These are phyloP conservation scores for Thamnophis sirtalis DNA, from an alignment of 2,113 vertebrate species.

Conservation along the genomic window DNA sequence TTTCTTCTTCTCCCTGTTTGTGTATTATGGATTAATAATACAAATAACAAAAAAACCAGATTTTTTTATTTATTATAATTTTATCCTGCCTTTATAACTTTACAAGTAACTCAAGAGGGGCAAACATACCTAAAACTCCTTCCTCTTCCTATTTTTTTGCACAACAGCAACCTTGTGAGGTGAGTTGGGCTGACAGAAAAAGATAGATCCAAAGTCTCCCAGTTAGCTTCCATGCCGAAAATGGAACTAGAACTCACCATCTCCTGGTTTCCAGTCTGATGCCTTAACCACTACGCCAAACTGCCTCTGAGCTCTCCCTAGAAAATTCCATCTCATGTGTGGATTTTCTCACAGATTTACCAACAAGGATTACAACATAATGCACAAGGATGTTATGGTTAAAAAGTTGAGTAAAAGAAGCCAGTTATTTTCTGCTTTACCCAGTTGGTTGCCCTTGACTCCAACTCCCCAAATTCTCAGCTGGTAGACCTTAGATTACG, in stretches of 20 bases:
- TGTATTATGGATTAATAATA: not conserved
- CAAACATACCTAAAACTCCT: not conserved
- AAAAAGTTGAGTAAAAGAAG: not conserved
- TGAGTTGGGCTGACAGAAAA: not conserved
- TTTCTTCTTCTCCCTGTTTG: not conserved
- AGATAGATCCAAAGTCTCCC: not conserved
- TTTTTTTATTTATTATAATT: not conserved
- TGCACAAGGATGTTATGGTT: not conserved
- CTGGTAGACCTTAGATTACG: not conserved
- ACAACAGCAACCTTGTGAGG: not conserved
- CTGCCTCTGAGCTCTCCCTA: not conserved
- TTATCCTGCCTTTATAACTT: not conserved
- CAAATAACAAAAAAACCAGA: too few relatives aligned
- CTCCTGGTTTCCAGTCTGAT: not conserved
- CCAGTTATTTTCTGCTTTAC: not conserved
- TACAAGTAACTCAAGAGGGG: not conserved
- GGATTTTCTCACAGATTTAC: not conserved
- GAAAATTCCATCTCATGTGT: not conserved
- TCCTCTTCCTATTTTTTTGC: not conserved
- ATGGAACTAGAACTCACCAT: not conserved
- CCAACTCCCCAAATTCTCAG: not conserved
- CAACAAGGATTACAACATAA: not conserved
- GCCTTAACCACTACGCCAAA: not conserved
- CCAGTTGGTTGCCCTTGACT: not conserved
- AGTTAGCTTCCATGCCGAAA: not conserved